Evolutionary conservation across 2,113 vertebrate genomes (phyloP), one percentile per base, ranked within the genome.

Genomic region (Oostethus manadensis): DNA sequence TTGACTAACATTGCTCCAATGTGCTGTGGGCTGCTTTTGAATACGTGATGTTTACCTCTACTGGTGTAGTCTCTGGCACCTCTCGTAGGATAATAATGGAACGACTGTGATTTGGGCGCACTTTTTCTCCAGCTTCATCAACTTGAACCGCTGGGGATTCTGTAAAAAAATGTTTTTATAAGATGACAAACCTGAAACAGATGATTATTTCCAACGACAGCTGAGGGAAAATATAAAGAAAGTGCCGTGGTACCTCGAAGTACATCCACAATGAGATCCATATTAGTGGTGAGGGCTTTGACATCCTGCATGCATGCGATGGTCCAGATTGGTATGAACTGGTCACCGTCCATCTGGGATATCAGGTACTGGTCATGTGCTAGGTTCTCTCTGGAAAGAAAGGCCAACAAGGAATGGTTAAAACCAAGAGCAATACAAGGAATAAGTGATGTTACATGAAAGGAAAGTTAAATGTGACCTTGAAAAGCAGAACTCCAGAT

Each of bases 271-370:
- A 99, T 98, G 56, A 99, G 92, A 62, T 94, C 91, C 82, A 90
- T 87, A 63, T 99, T 94, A 0, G 93, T 93, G 10, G 96, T 99
- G 58, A 98, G 90, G 54, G 94, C 92, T 88, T 98, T 98, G 68
- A 99, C 93, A 72, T 92, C 93, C 85, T 98, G 95, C 92, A 98
- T 96, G 76, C 93, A 98, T 79, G 96, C 96, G 71, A 98, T 89
- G 22, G 95, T 96, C 95, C 94, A 98, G 82, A 99, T 93, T 1
- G 96, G 93, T 71, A 98, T 83, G 79, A 98, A 99, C 74, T 99
- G 94, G 83, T 98, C 97, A 59, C 94, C 95, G 74, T 98, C 97
- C 97, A 98, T 99, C 84, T 98, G 96, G 60, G 97, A 99, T 88
- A 99, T 96, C 79, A 99, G 82, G 84, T 98, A 99, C 42, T 98